phyloP scores from a whole-genome alignment of 1,140 invertebrate genomes.

The Drosophila mojavensis region DNA sequence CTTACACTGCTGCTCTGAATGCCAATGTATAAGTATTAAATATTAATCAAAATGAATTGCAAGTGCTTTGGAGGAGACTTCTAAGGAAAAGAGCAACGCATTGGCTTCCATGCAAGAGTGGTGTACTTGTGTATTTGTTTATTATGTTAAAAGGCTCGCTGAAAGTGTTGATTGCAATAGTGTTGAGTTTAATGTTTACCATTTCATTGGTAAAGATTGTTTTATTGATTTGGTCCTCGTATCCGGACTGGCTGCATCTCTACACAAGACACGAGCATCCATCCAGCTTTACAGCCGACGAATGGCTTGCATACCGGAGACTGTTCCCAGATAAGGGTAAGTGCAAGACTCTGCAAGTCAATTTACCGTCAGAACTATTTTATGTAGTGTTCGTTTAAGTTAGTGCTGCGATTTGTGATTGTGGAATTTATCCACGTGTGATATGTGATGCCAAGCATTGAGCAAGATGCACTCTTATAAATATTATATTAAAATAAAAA shows the following conservation, averaged over 20 bases:
- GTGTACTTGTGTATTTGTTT: slow-evolving; percentile 24
- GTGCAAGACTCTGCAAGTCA: slow-evolving; percentile 37
- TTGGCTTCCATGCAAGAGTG: slow-evolving; percentile 6
- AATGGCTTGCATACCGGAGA: slow-evolving; percentile 89
- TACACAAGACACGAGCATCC: slow-evolving; percentile 15
- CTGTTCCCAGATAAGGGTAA: slow-evolving; percentile 89
- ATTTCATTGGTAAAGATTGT: slow-evolving; percentile 79
- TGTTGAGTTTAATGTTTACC: slow-evolving; percentile 83
- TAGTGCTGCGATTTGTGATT: slow-evolving; percentile 1
- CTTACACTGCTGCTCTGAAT: slow-evolving; percentile 13
- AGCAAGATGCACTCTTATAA: not conserved
- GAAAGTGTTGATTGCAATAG: slow-evolving; percentile 73
- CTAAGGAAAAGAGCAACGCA: not conserved
- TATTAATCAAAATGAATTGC: slow-evolving; percentile 37
- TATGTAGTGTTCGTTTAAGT: slow-evolving; percentile 1
- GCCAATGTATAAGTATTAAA: slow-evolving; percentile 44
- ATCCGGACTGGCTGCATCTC: slow-evolving; percentile 57
- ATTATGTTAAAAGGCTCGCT: slow-evolving; percentile 79
- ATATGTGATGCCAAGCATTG: slow-evolving; percentile 11
- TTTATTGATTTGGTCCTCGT: slow-evolving; percentile 76
- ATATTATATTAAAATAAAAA: not conserved
- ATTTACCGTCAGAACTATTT: not conserved
- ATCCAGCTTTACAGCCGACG: slow-evolving; percentile 85
- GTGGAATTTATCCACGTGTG: slow-evolving; percentile 10
- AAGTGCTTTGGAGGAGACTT: slow-evolving; percentile 8